These are phyloP conservation scores for Nilaparvata lugens DNA, from an alignment of 1,140 invertebrate genomes.

Conservation along the genomic window DNA sequence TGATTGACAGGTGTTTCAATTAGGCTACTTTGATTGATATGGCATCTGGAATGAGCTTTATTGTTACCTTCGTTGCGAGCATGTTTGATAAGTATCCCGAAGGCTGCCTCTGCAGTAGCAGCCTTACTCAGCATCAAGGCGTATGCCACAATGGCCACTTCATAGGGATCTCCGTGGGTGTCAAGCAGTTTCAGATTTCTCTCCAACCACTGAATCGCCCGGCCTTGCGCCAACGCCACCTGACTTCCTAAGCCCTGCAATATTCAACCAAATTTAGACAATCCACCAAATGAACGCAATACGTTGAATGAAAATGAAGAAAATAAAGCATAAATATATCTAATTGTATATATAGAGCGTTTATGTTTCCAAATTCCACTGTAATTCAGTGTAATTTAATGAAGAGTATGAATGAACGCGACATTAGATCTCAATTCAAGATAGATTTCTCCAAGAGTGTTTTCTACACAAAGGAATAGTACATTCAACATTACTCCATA, in stretches of 20 bases:
- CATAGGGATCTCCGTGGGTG: constrained; percentile 62
- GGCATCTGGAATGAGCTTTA: neutral
- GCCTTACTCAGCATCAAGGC: constrained; percentile 72
- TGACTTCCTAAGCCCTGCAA: constrained; percentile 54
- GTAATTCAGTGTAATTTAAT: too few relatives aligned
- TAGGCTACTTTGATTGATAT: too few relatives aligned
- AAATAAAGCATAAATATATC: too few relatives aligned
- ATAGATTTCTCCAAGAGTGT: too few relatives aligned
- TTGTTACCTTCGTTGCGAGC: constrained; percentile 50
- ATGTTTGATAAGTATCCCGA: constrained; percentile 55
- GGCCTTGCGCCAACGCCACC: constrained; percentile 56
- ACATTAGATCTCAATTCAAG: too few relatives aligned
- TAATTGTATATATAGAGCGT: neutral
- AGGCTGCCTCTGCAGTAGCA: constrained; percentile 69
- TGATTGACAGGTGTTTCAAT: too few relatives aligned
- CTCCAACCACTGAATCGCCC: constrained; percentile 73
- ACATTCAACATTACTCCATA: too few relatives aligned
- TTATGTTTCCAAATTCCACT: too few relatives aligned
- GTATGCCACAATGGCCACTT: constrained; percentile 80
- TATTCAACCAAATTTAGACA: neutral
- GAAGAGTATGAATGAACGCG: too few relatives aligned
- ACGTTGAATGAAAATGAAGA: too few relatives aligned
- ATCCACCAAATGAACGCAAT: too few relatives aligned
- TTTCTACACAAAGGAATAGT: too few relatives aligned
- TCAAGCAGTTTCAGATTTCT: constrained; percentile 66